Evolutionary conservation across 2,113 vertebrate genomes (phyloP).

Genomic region (Apeltes quadracus): DNA sequence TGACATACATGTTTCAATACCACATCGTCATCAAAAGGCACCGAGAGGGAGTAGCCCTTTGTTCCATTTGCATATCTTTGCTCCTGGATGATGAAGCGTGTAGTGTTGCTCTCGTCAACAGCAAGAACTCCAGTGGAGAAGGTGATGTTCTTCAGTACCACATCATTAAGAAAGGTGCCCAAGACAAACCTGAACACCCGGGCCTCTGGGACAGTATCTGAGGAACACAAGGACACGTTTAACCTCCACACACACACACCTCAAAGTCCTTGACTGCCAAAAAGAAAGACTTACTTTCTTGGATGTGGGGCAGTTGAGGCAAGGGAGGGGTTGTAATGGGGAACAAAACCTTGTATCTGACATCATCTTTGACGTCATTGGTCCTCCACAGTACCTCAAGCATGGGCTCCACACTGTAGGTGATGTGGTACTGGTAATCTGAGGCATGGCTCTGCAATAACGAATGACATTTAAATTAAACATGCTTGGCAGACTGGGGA

Average conservation of each 20-base stretch:
- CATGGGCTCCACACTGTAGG: conserved; percentile 78
- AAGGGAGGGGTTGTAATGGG: conserved; percentile 78
- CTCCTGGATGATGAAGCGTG: conserved; percentile 70
- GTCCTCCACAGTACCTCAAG: conserved; percentile 76
- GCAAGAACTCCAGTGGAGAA: conserved; percentile 64
- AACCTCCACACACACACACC: too few relatives aligned
- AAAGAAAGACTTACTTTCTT: conserved; percentile 65
- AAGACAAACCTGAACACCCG: conserved; percentile 73
- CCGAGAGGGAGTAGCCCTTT: conserved; percentile 72
- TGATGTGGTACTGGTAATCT: conserved; percentile 72
- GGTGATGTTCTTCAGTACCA: conserved; percentile 81
- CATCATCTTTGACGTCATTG: conserved; percentile 52
- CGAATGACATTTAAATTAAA: conserved; percentile 46
- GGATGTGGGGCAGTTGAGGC: conserved; percentile 28
- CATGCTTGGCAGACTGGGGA: conserved; percentile 1
- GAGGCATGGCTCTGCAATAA: conserved; percentile 77
- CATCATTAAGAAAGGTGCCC: conserved; percentile 83
- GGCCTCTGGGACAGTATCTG: conserved; percentile 67
- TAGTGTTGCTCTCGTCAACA: conserved; percentile 65
- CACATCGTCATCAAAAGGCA: conserved; percentile 72
- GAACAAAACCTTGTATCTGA: conserved; percentile 76
- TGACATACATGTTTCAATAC: conserved; percentile 78
- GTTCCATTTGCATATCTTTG: conserved; percentile 72
- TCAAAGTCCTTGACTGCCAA: fast-evolving
- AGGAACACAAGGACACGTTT: fast-evolving